Base-by-base conservation (phyloP, 2,797 vertebrate genomes). In the Pipistrellus kuhlii region DNA sequence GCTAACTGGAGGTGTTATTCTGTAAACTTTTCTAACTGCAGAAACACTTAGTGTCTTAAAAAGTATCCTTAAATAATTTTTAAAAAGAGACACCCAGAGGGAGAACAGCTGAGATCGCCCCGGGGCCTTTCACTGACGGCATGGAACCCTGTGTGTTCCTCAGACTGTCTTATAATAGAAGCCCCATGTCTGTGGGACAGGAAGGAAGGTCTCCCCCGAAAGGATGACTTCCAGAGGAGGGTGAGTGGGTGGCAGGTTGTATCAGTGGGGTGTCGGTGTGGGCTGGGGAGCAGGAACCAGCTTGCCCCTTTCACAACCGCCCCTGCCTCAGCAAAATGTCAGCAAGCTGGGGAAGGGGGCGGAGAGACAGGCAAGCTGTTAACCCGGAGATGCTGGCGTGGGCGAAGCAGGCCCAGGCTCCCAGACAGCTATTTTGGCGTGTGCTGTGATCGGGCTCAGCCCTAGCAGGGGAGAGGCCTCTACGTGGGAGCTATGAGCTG, bases 311-410 rank as follows among this genome's bases (percentile, higher is more conserved):
- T 96, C 96, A 92, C 88, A 95, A 86, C 96, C 96, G 1, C 96
- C 97, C 92, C 95, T 94, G 21, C 89, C 84, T 91, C 92, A 95
- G 91, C 66, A 69, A 97, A 97, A 97, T 96, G 96, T 96, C 96
- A 96, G 95, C 90, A 90, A 90, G 95, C 87, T 85, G 90, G 96
- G 95, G 92, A 93, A 94, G 75, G 66, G 73, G 76, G 90, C 0
- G 87, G 94, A 90, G 82, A 94, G 95, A 80, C 89, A 88, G 82
- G 95, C 96, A 96, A 94, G 94, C 96, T 96, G 96, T 94, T 94
- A 96, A 90, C 95, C 94, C 78, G 11, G 55, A 95, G 96, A 89
- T 92, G 93, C 92, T 93, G 94, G 92, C 2, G 94, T 90, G 91
- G 96, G 96, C 11, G 82, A 92, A 4, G 17, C 64, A 17, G 92